phyloP scores from a whole-genome alignment of 2,113 vertebrate species.

The Platycercus adscitus region DNA sequence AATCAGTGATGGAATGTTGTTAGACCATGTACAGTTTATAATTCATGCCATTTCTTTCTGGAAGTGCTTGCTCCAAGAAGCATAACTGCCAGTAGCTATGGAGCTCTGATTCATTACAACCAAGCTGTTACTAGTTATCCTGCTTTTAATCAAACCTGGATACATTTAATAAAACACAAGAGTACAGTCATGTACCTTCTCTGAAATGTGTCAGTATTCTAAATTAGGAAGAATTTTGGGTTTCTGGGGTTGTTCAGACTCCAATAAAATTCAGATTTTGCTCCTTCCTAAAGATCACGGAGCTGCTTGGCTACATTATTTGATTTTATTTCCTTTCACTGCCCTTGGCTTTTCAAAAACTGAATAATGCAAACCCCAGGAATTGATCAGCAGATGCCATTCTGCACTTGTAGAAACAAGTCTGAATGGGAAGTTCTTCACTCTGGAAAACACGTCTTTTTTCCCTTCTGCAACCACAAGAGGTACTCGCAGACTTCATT shows the following conservation, averaged over 20 bases:
- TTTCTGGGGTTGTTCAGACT: not conserved
- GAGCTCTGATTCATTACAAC: not conserved
- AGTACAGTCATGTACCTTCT: not conserved
- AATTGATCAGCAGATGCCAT: not conserved
- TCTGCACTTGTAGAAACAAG: not conserved
- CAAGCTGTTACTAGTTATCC: not conserved
- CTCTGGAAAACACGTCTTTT: not conserved
- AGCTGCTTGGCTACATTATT: not conserved
- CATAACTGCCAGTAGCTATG: not conserved
- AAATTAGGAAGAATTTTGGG: not conserved
- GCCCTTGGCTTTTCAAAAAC: not conserved
- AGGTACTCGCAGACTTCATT: slow-evolving; percentile 41
- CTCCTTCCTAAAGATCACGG: not conserved
- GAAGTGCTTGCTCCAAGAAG: not conserved
- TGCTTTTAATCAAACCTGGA: not conserved
- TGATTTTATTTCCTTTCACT: not conserved
- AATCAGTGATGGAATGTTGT: not conserved
- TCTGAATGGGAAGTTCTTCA: not conserved
- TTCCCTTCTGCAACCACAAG: slow-evolving; percentile 45
- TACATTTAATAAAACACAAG: not conserved
- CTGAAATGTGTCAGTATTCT: not conserved
- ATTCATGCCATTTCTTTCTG: not conserved
- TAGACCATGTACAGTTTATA: not conserved
- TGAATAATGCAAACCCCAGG: not conserved
- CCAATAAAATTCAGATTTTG: not conserved